Evolutionary conservation across 2,113 vertebrate species (phyloP), one percentile per base, ranked within the genome.

Genomic region (Corynorhinus townsendii): DNA sequence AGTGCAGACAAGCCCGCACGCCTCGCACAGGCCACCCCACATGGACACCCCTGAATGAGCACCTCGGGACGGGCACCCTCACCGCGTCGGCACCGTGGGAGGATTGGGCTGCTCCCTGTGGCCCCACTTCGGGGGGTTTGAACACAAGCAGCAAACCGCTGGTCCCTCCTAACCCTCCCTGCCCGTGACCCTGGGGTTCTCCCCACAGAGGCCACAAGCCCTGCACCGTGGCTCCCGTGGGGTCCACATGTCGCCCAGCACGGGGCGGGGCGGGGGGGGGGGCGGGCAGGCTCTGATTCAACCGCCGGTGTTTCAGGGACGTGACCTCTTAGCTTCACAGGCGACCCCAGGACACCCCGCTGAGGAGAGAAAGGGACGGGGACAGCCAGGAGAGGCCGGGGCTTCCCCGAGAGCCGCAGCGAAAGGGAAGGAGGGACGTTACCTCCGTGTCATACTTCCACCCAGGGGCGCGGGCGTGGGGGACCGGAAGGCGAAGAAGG

Each of bases 81-180:
- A 8, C 26, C 10, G 10, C 9, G 54, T 4, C 10, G 8, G 56
- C 26, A 4, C 26, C 0, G 56, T 6, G 17, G 4, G 28, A 24
- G 30, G 11, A 9, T 4, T 2, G 40, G 24, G 80, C 38, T 20
- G 38, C 4, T 22, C 49, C 43, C 30, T 3, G 19, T 3, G 11
- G 38, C 22, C 40, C 5, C 40, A 5, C 22, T 9, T 40, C 24
- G 4, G 59, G 26, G 15, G 17, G 12, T 12, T 56, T 26, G 15
- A 6, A 2, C 1, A 12, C 1, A 1, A 40, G 2, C 64, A 19
- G 7, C 47, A 4, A 28, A n/a, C 45, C 2, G 0, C 45, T 4
- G 33, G 45, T 15, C n/a, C 9, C 3, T 4, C 82, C 49, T 9
- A 35, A 20, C 16, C 6, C 14, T 26, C 1, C 16, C 35, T 3